Evolutionary conservation across 2,113 vertebrate species (phyloP), one percentile per base, ranked within the genome.

Genomic region (Cyphomyrus plagiostoma): DNA sequence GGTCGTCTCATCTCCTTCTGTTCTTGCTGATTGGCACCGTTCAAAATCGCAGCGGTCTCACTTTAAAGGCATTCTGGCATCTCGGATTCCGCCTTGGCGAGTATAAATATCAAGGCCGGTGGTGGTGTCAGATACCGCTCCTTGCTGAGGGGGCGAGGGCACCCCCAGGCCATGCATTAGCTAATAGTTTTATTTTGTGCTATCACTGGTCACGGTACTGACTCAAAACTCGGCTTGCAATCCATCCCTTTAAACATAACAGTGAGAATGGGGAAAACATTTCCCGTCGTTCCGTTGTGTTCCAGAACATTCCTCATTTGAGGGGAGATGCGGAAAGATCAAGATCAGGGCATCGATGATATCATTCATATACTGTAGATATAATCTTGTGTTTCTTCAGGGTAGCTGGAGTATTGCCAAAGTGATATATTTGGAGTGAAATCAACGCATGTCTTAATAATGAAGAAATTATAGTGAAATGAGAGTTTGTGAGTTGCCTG

Each of bases 101-200:
- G 49, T 17, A 53, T 87, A 52, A 87, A 87, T 39, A 53, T 53
- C 85, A 53, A 56, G 11, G 21, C 85, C 50, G 49, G 50, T 87
- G 48, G 46, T 26, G 15, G 85, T 53, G 48, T 53, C 85, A 87
- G 85, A 53, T 87, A 56, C n/a, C n/a, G 35, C 50, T 46, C n/a
- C 11, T 23, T 5, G n/a, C 48, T 26, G 42, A 49, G 83, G 74
- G 74, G 74, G 74, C 1, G 74, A 80, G 74, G 35, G n/a, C 17
- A 11, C 9, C 19, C 49, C 45, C 45, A 30, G 83, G 83, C 45
- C 10, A 13, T 50, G 83, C 7, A 26, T 49, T 26, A 80, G 74
- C 83, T 86, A 86, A 53, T 87, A 53, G 50, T 87, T 87, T 87
- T 87, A 53, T 48, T 87, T 53, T 56, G n/a, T 50, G 45, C 9